phyloP scores from a whole-genome alignment of 2,797 vertebrate species.

The Simalia tracyae region DNA sequence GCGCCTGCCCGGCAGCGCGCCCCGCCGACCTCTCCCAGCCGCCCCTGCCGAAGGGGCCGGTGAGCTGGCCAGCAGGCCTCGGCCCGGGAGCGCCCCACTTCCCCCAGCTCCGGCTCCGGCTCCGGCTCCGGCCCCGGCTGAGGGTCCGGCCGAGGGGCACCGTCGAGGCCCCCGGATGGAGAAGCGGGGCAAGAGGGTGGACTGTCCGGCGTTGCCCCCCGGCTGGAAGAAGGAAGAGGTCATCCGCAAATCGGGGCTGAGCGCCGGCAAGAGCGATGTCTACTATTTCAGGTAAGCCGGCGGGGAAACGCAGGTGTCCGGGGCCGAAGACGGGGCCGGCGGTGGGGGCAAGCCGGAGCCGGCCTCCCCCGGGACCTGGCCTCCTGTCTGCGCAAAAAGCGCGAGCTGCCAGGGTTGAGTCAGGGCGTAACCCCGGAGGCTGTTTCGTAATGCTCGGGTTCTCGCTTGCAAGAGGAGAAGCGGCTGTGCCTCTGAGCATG shows the following conservation, averaged over 20 bases:
- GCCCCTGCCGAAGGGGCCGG: conserved; percentile 3
- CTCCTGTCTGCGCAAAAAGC: neutral
- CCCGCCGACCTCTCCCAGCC: too few relatives aligned
- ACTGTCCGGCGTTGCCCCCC: conserved; percentile 89
- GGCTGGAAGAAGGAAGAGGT: conserved; percentile 98
- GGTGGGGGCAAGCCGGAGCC: neutral
- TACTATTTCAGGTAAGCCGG: conserved; percentile 84
- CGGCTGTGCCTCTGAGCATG: neutral
- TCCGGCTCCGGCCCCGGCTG: neutral
- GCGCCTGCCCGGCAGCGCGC: neutral
- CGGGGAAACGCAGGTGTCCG: too few relatives aligned
- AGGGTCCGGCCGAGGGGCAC: neutral
- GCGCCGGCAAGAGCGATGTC: conserved; percentile 88
- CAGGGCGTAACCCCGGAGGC: conserved; percentile 6
- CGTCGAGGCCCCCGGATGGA: conserved; percentile 77
- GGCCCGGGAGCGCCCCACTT: conserved; percentile 47
- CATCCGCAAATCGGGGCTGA: conserved; percentile 95
- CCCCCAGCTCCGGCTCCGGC: conserved; percentile 42
- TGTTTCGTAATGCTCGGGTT: neutral
- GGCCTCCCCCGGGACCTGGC: neutral
- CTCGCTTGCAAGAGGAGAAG: neutral
- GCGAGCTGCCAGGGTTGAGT: neutral
- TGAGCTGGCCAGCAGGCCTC: conserved; percentile 51
- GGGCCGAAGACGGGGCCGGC: neutral
- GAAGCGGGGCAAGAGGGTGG: conserved; percentile 83